Base-by-base conservation (phyloP, 1,140 invertebrate genomes). In the Achatina immaculata region DNA sequence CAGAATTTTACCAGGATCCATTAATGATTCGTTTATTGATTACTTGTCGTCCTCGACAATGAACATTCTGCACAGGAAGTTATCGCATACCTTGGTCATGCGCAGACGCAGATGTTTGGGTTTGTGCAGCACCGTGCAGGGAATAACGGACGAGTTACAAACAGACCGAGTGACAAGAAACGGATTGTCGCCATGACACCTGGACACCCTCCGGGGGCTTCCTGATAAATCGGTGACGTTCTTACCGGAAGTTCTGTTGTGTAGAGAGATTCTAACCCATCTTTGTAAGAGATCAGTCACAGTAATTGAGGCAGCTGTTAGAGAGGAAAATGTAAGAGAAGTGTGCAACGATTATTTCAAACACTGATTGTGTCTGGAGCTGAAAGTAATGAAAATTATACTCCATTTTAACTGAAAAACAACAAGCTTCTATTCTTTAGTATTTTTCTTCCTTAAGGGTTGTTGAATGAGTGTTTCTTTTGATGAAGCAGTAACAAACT, bases 91-190 rank as follows among this genome's bases (percentile, higher is more conserved):
- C 7, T 34, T 66, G 7, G 28, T 38, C 65, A 36, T 36, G 65
- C 65, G 28, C 36, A 38, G 14, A 34, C 65, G 19, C n/a, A 21
- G 16, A 9, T 38, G 36, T 66, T 38, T 3, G 65, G n/a, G 36
- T 14, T 66, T 7, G n/a, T 11, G 65, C 16, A 31, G 21, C 7
- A 9, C 4, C n/a, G 28, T 31, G 65, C 24, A 24, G 65, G 1
- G 65, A 38, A 66, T 66, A 66, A 66, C 40, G 14, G 68, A 43
- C 68, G 68, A 71, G 68, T 24, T 42, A 71, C 36, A 71, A 71
- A 71, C 38, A 71, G 42, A 71, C 68, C 68, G n/a, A 71, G 14
- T 71, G 68, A 71, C 68, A 71, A 34, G 68, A 38, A 71, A 71
- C 68, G n/a, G 68, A 71, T 71, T 42, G 68, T 38, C 24, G 68